Conservation (phyloP, 2,888 invertebrate species). For the Drosophila rellima region DNA sequence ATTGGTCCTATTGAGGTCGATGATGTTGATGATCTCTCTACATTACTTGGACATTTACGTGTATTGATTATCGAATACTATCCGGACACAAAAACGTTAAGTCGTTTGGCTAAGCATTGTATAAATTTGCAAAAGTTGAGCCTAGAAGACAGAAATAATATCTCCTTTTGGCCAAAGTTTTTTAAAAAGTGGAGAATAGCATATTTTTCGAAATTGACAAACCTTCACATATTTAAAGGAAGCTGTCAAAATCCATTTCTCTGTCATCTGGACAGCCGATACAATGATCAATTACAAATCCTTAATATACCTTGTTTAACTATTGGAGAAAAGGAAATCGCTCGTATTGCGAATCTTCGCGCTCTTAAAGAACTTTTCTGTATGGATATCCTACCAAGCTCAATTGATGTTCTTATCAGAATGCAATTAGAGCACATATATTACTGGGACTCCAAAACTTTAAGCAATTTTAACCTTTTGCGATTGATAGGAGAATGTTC, state of each 20-base stretch:
- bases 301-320: not conserved
- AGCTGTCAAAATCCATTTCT: not conserved
- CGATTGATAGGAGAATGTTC: constrained; percentile 1
- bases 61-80: not conserved
- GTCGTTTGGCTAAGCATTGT: not conserved
- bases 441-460: not conserved
- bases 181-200: not conserved
- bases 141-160: not conserved
- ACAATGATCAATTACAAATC: constrained; percentile 5
- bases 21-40: constrained; percentile 3
- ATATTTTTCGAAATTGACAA: constrained; percentile 7
- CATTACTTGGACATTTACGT: not conserved
- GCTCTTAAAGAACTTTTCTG: constrained; percentile 1
- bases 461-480: not conserved
- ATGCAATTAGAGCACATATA: not conserved
- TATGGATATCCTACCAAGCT: not conserved
- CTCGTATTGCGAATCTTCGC: not conserved
- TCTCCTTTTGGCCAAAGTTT: not conserved
- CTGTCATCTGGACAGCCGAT: not conserved
- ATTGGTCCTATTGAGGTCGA: not conserved
- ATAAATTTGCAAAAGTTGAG: not conserved
- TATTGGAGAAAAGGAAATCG: not conserved
- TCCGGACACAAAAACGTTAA: not conserved
- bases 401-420: not conserved
- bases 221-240: not conserved